These are phyloP conservation scores for Eretmocerus hayati DNA, from an alignment of 2,888 invertebrate species.

Conservation along the genomic window DNA sequence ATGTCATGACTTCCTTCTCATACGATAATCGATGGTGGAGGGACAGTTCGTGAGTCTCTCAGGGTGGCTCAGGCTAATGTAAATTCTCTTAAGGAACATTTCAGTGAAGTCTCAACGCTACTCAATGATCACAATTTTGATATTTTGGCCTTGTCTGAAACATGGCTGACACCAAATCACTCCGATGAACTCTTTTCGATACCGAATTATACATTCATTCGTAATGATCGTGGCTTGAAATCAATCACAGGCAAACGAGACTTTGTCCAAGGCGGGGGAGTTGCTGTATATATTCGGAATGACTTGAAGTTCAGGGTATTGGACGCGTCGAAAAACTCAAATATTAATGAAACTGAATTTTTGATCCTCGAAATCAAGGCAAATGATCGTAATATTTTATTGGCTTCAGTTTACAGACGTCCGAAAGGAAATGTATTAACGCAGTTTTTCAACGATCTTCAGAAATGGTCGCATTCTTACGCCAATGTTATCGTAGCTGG, in stretches of 20 bases:
- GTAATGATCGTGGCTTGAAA: neutral
- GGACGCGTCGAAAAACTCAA: too few relatives aligned
- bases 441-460: neutral
- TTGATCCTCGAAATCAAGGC: too few relatives aligned
- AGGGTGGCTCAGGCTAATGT: neutral
- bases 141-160: neutral
- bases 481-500: neutral
- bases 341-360: neutral
- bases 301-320: neutral
- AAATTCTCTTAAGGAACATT: neutral
- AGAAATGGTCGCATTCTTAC: neutral
- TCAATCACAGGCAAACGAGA: neutral
- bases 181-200: neutral
- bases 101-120: neutral
- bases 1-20: neutral
- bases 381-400: too few relatives aligned
- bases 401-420: too few relatives aligned
- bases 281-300: neutral
- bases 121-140: neutral
- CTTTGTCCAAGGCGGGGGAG: neutral
- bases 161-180: neutral
- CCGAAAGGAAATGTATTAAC: too few relatives aligned
- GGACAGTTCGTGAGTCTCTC: neutral
- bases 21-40: neutral
- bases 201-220: neutral